Percentiles rank a stretch among this genome's conserved stretches.
These are phyloP conservation scores for Chaetodon auriga DNA, from an alignment of 2,113 vertebrate species.

Conservation along the genomic window DNA sequence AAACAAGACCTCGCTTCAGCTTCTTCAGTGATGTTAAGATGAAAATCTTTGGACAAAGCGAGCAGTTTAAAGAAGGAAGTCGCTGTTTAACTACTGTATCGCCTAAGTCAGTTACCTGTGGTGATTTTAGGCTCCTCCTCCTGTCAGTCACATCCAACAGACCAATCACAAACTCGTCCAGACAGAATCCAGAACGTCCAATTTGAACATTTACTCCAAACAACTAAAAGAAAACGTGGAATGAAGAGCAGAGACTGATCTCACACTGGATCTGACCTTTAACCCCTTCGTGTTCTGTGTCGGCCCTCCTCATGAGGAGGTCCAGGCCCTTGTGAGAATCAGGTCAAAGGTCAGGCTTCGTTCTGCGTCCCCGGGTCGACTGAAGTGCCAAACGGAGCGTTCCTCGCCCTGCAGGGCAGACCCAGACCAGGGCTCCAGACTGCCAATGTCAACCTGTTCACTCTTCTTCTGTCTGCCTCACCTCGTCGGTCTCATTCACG, in stretches of 20 bases:
- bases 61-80: too few species aligned
- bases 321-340: neutral
- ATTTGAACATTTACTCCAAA: neutral
- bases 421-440: slow-evolving; percentile 48
- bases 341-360: slow-evolving; percentile 13
- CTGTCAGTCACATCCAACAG: too few species aligned
- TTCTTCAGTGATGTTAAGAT: too few species aligned
- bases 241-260: neutral
- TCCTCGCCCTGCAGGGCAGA: slow-evolving; percentile 22
- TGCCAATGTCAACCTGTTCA: slow-evolving; percentile 44
- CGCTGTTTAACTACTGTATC: too few species aligned
- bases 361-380: neutral
- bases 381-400: slow-evolving; percentile 80
- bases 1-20: too few species aligned
- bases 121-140: too few species aligned
- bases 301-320: neutral
- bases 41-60: too few species aligned
- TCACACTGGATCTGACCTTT: slow-evolving; percentile 34
- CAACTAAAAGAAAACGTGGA: too few species aligned
- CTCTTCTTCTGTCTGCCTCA: slow-evolving; percentile 58
- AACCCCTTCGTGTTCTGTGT: neutral
- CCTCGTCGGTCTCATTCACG: neutral
- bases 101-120: too few species aligned
- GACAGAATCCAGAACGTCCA: neutral
- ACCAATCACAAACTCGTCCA: neutral